phyloP scores from a whole-genome alignment of 2,888 invertebrate species.

The Trimorus sp. region DNA sequence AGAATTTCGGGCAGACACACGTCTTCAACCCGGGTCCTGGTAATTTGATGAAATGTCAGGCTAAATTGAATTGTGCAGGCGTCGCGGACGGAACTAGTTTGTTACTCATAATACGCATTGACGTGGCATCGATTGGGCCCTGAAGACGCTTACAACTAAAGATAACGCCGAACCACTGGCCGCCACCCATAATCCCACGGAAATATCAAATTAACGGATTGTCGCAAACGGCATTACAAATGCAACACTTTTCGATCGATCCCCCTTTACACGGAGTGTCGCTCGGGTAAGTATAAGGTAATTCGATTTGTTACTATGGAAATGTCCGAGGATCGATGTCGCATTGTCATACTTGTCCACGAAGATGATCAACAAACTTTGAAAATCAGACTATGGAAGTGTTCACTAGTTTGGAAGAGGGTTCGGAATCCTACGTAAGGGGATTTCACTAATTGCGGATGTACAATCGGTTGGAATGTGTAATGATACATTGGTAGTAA shows the following conservation, averaged over 20 bases:
- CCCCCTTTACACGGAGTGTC: slow-evolving; percentile 2
- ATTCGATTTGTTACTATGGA: slow-evolving; percentile 42
- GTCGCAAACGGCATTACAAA: slow-evolving; percentile 16
- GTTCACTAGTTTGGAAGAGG: too few species aligned
- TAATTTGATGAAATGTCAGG: slow-evolving; percentile 57
- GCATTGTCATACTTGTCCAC: slow-evolving; percentile 21
- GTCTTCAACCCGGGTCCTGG: slow-evolving; percentile 41
- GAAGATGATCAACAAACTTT: slow-evolving; percentile 29
- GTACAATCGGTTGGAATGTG: neutral
- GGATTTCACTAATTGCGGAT: neutral
- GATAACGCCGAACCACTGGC: slow-evolving; percentile 27
- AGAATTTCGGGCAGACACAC: slow-evolving; percentile 37
- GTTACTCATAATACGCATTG: slow-evolving; percentile 46
- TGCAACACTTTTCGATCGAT: slow-evolving; percentile 10
- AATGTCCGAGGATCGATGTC: slow-evolving; percentile 29
- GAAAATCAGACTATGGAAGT: neutral
- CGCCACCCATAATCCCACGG: slow-evolving; percentile 25
- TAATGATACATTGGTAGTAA: too few species aligned
- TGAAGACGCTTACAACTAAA: slow-evolving; percentile 25
- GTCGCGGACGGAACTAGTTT: slow-evolving; percentile 45
- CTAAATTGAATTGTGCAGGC: slow-evolving; percentile 40
- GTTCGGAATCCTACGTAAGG: too few species aligned
- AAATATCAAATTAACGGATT: slow-evolving; percentile 25
- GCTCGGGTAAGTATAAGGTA: slow-evolving; percentile 25
- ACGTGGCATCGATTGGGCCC: slow-evolving; percentile 47